Evolutionary conservation across 2,888 invertebrate genomes (phyloP).

Genomic region (Agriopis aurantiaria): DNA sequence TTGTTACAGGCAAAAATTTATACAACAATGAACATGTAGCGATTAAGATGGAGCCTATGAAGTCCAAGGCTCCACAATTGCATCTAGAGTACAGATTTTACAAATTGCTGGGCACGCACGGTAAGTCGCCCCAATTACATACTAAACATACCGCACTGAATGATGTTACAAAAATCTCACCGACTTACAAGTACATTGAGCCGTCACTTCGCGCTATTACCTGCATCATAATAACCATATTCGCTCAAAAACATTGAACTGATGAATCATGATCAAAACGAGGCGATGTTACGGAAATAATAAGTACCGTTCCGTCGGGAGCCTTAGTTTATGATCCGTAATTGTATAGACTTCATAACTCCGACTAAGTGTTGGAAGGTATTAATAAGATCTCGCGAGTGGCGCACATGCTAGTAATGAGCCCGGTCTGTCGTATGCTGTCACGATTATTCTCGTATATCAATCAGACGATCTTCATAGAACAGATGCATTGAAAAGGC

Average conservation of each 20-base stretch:
- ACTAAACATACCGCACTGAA: slow-evolving; percentile 30
- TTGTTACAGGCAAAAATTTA: slow-evolving; percentile 97
- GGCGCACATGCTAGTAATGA: slow-evolving; percentile 45
- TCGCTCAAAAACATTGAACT: slow-evolving; percentile 45
- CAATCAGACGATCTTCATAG: slow-evolving; percentile 36
- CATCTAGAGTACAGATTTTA: slow-evolving; percentile 99
- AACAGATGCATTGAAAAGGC: slow-evolving; percentile 38
- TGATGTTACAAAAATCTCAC: slow-evolving; percentile 42
- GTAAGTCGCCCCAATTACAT: slow-evolving; percentile 86
- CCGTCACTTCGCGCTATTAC: slow-evolving; percentile 37
- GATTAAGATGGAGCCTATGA: slow-evolving; percentile 99
- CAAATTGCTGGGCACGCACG: slow-evolving; percentile 99
- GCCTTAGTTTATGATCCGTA: slow-evolving; percentile 47
- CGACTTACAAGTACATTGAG: slow-evolving; percentile 29
- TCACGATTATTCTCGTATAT: slow-evolving; percentile 46
- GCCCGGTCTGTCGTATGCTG: slow-evolving; percentile 45
- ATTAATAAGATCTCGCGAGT: slow-evolving; percentile 44
- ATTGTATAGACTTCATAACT: slow-evolving; percentile 48
- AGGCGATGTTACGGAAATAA: slow-evolving; percentile 52
- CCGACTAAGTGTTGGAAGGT: slow-evolving; percentile 41
- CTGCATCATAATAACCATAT: slow-evolving; percentile 41
- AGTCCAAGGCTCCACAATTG: slow-evolving; percentile 99
- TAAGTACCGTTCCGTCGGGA: slow-evolving; percentile 50
- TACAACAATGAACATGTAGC: slow-evolving; percentile 99
- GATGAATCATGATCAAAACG: slow-evolving; percentile 52